Conservation (phyloP, 2,797 vertebrate genomes). For the Gadopsis marmoratus region DNA sequence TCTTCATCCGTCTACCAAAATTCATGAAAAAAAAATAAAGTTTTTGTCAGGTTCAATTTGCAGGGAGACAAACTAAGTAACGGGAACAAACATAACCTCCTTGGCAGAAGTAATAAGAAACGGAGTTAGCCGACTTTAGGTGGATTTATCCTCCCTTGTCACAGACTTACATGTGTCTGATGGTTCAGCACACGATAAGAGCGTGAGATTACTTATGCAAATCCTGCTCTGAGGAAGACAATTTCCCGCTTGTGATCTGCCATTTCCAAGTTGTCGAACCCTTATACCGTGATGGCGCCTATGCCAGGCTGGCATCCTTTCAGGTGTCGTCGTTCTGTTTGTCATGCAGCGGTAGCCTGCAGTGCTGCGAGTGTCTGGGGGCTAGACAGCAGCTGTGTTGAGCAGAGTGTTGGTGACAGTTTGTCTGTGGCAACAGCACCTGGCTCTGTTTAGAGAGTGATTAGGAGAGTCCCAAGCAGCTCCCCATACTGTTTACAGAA, state of each 20-base stretch:
- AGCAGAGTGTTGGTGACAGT: slow-evolving; percentile 83
- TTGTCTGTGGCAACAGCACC: slow-evolving; percentile 85
- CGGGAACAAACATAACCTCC: slow-evolving; percentile 16
- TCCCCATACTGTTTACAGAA: slow-evolving; percentile 84
- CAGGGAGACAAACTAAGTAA: slow-evolving; percentile 8
- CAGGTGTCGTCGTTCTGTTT: slow-evolving; percentile 75
- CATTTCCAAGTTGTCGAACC: slow-evolving; percentile 45
- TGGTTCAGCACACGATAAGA: slow-evolving; percentile 50
- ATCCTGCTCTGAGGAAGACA: slow-evolving; percentile 41
- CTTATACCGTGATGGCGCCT: slow-evolving; percentile 27
- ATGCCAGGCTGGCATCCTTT: slow-evolving; percentile 66
- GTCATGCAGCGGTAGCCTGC: slow-evolving; percentile 75
- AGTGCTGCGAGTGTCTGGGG: slow-evolving; percentile 76
- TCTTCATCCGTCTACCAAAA: slow-evolving; percentile 10
- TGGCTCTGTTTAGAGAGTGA: slow-evolving; percentile 86
- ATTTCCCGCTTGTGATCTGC: slow-evolving; percentile 39
- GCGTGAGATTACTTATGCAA: slow-evolving; percentile 56
- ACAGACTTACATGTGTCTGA: slow-evolving; percentile 50
- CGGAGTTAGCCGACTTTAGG: slow-evolving; percentile 18
- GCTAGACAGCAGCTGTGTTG: slow-evolving; percentile 81
- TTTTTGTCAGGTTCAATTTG: slow-evolving; percentile 8
- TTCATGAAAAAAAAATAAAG: neutral
- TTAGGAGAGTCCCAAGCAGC: slow-evolving; percentile 84
- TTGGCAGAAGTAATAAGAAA: slow-evolving; percentile 39
- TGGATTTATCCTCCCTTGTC: slow-evolving; percentile 47